Evolutionary conservation across 30 jellyfish, hydroid and myxozoan genomes (phyloP).

Genomic region (Aurelia sp.): DNA sequence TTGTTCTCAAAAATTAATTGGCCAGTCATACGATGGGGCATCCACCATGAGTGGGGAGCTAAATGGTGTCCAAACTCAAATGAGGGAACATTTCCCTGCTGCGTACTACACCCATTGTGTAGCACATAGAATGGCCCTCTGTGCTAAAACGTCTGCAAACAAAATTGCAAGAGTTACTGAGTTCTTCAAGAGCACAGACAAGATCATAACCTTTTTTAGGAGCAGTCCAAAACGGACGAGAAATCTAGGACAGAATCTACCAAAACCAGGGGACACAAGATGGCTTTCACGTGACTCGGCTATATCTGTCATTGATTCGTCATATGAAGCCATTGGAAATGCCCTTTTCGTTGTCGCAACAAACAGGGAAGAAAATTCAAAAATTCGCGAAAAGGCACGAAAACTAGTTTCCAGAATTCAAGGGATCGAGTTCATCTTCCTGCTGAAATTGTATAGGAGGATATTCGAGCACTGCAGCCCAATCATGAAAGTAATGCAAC

Average conservation of each 20-base stretch:
- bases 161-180: constrained; percentile 35
- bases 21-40: constrained; percentile 58
- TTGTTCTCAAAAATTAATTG: constrained; percentile 11
- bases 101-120: constrained; percentile 60
- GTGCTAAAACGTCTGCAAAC: constrained; percentile 39
- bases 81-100: constrained; percentile 19
- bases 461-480: constrained; percentile 14
- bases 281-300: constrained; percentile 51
- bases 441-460: constrained; percentile 5
- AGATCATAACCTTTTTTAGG: constrained; percentile 19
- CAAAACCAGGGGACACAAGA: constrained; percentile 49
- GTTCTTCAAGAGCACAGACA: constrained; percentile 30
- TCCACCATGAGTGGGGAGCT: constrained; percentile 27
- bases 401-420: constrained; percentile 14
- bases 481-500: constrained; percentile 10
- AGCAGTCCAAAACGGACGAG: constrained; percentile 42
- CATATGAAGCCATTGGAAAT: not conserved
- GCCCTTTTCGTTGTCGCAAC: not conserved
- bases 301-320: constrained; percentile 3
- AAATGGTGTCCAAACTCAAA: constrained; percentile 6
- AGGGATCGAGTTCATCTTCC: not conserved
- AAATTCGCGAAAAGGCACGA: not conserved
- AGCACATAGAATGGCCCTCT: constrained; percentile 37
- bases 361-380: not conserved
- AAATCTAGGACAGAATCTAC: constrained; percentile 40